Percentiles rank a stretch among this genome's conserved stretches.
phyloP scores from a whole-genome alignment of 2,888 invertebrate species.

The Spisula solida region DNA sequence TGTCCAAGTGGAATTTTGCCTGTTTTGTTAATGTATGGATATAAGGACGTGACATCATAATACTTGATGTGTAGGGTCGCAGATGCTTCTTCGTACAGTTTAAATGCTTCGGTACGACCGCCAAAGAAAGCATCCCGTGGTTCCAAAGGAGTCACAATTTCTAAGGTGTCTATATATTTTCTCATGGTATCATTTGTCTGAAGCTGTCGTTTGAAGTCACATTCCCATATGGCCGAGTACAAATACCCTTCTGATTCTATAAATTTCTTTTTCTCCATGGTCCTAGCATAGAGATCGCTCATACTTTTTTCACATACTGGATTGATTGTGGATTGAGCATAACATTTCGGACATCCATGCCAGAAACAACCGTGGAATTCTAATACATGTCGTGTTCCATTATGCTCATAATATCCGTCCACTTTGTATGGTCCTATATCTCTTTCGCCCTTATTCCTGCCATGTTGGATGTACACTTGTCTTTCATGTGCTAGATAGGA shows the following conservation, averaged over 20 bases:
- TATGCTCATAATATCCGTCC: background rate
- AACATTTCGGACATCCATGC: background rate
- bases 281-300: background rate
- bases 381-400: background rate
- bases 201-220: background rate
- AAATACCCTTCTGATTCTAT: background rate
- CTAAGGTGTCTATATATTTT: background rate
- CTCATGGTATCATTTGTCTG: background rate
- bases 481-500: background rate
- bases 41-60: background rate
- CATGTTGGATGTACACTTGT: background rate
- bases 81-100: background rate
- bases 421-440: background rate
- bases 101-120: background rate
- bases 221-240: background rate
- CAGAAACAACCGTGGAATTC: background rate
- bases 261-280: background rate
- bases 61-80: background rate
- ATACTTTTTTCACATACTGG: background rate
- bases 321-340: background rate
- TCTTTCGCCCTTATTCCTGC: background rate
- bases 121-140: background rate
- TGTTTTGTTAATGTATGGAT: background rate
- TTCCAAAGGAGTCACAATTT: background rate
- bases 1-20: slow-evolving; percentile 75